These are phyloP conservation scores for Ischnus inquisitorius DNA, from an alignment of 2,888 invertebrate species.

Conservation along the genomic window DNA sequence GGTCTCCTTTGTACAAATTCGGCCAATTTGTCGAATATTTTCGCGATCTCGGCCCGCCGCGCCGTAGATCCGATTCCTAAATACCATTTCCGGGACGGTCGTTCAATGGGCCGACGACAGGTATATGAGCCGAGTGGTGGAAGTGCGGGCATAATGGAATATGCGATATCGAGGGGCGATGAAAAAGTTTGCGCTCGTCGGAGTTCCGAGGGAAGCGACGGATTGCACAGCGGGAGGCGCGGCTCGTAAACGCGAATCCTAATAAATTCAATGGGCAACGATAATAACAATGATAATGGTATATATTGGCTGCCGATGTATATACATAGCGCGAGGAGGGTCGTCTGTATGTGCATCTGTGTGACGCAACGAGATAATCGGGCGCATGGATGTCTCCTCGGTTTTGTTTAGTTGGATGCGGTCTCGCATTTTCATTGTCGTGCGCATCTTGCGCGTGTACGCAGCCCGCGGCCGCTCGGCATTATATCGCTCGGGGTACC, in stretches of 20 bases:
- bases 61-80: constrained; percentile 7
- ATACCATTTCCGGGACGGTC: constrained; percentile 51
- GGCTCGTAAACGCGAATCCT: constrained; percentile 62
- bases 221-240: constrained; percentile 62
- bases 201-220: constrained; percentile 14
- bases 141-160: constrained; percentile 58
- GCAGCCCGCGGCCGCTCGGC: neutral
- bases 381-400: constrained; percentile 56
- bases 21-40: constrained; percentile 44
- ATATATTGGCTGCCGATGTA: constrained; percentile 47
- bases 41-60: neutral
- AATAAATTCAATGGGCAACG: constrained; percentile 65
- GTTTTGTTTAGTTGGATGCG: constrained; percentile 67
- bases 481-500: constrained; percentile 35
- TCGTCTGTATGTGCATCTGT: constrained; percentile 62
- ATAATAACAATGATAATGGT: constrained; percentile 60
- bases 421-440: constrained; percentile 65
- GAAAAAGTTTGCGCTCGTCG: constrained; percentile 30
- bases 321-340: constrained; percentile 46
- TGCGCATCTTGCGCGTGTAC: constrained; percentile 7
- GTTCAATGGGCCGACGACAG: constrained; percentile 66
- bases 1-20: neutral
- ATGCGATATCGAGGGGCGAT: constrained; percentile 40
- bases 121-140: constrained; percentile 54
- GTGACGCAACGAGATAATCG: constrained; percentile 68